These are phyloP conservation scores for Microplitis demolitor DNA, from an alignment of 1,140 invertebrate species.

Conservation along the genomic window DNA sequence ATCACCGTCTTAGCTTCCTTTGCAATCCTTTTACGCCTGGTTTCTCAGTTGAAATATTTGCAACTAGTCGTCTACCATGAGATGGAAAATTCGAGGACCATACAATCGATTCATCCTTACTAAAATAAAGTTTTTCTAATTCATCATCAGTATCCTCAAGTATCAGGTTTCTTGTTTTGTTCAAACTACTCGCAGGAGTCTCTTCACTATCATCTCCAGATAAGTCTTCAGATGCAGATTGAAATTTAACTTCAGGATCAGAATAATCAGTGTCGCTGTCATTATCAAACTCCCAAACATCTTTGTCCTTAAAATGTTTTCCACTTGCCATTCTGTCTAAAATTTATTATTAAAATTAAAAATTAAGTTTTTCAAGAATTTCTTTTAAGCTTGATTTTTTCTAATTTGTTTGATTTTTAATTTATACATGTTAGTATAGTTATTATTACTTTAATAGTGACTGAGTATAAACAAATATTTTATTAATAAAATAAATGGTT, in stretches of 20 bases:
- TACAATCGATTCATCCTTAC: conserved; percentile 10
- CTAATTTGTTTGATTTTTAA: too few species aligned
- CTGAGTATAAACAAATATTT: too few species aligned
- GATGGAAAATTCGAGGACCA: conserved; percentile 3
- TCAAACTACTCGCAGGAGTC: background rate
- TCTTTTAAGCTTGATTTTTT: too few species aligned
- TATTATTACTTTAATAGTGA: too few species aligned
- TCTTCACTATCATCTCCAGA: background rate
- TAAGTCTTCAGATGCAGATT: background rate
- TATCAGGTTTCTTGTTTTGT: too few species aligned
- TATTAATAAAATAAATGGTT: too few species aligned
- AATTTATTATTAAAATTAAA: too few species aligned
- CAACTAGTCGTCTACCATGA: background rate
- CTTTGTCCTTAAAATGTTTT: too few species aligned
- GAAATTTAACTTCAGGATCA: background rate
- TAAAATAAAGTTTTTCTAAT: background rate
- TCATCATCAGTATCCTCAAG: background rate
- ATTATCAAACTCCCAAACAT: background rate
- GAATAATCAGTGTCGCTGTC: background rate
- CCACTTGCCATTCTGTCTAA: too few species aligned
- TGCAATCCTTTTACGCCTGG: conserved; percentile 31
- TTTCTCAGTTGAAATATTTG: conserved; percentile 16
- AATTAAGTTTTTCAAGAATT: too few species aligned
- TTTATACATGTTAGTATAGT: too few species aligned
- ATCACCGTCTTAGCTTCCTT: conserved; percentile 25